Evolutionary conservation across 2,888 invertebrate genomes (phyloP).

Genomic region (Cryptocephalus moraei): DNA sequence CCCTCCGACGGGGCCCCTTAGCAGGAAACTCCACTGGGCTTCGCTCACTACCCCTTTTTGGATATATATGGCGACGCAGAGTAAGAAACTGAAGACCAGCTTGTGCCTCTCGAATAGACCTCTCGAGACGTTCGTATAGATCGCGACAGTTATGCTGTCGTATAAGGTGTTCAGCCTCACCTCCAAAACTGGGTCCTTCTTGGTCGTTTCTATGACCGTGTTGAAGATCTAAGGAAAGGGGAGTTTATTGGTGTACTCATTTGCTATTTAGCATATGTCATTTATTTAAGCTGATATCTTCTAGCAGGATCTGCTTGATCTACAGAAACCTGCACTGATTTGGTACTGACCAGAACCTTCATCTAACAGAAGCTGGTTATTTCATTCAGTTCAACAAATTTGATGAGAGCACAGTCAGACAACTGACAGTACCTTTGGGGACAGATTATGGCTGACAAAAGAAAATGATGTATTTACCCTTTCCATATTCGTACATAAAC

Average conservation of each 20-base stretch:
- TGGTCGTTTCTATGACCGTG: constrained; percentile 67
- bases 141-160: constrained; percentile 66
- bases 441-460: too few species aligned
- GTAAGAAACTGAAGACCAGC: constrained; percentile 75
- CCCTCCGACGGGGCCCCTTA: constrained; percentile 61
- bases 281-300: not conserved
- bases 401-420: too few species aligned
- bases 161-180: constrained; percentile 59
- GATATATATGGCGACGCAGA: constrained; percentile 65
- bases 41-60: constrained; percentile 49
- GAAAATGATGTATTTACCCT: too few species aligned
- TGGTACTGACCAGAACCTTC: too few species aligned
- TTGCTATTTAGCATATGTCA: not conserved
- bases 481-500: too few species aligned
- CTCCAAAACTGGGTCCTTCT: constrained; percentile 54
- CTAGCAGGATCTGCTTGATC: too few species aligned
- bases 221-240: constrained; percentile 57
- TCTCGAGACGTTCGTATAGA: constrained; percentile 80
- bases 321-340: too few species aligned
- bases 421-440: too few species aligned
- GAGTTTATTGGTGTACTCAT: not conserved
- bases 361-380: too few species aligned
- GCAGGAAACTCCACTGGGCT: constrained; percentile 66
- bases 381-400: too few species aligned
- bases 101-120: constrained; percentile 89